phyloP scores from a whole-genome alignment of 2,888 invertebrate species.

The Phymatocera aterrima region DNA sequence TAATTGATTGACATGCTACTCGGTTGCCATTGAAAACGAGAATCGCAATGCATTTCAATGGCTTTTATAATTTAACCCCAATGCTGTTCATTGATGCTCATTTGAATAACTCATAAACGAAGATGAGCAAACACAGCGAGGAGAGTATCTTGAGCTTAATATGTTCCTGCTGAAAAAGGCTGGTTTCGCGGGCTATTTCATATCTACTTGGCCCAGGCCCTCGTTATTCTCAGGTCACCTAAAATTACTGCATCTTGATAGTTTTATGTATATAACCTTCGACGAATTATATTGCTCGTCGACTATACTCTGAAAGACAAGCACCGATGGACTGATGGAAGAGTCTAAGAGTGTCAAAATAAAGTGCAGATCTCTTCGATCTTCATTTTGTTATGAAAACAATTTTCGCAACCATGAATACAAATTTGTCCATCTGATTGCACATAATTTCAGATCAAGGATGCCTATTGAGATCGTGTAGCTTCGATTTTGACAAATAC shows the following conservation, averaged over 20 bases:
- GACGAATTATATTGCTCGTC: no score
- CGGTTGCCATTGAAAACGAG: not conserved
- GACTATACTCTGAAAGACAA: no score
- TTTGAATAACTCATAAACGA: not conserved
- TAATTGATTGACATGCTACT: not conserved
- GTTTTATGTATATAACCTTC: no score
- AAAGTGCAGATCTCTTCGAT: not conserved
- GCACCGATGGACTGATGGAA: not conserved
- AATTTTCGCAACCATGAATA: not conserved
- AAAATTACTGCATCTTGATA: no score
- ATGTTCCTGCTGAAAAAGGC: no score
- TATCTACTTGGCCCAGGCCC: no score
- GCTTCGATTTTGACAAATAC: not conserved
- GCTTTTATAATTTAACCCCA: not conserved
- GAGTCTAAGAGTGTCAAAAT: not conserved
- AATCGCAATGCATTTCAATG: not conserved
- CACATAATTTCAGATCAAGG: not conserved
- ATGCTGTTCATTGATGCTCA: not conserved
- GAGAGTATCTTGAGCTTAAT: no score
- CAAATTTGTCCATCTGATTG: not conserved
- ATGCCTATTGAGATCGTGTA: not conserved
- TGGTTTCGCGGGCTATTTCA: no score
- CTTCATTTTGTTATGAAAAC: no score
- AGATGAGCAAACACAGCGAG: not conserved
- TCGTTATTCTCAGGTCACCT: no score